Base-by-base conservation (phyloP, 2,113 vertebrate genomes). In the Coryphaenoides rupestris region DNA sequence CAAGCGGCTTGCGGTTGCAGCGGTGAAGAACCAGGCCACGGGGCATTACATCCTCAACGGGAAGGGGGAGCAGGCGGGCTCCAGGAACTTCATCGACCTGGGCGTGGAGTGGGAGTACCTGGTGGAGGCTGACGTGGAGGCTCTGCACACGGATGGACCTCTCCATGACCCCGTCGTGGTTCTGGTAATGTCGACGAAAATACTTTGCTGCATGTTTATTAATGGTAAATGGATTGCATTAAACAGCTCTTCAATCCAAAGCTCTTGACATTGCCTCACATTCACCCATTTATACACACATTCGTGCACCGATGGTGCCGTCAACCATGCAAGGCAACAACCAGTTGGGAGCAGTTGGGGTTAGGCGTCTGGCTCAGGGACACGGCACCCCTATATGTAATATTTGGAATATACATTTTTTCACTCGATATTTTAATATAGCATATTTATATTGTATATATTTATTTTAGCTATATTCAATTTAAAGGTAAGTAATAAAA, bases 21-120 rank as follows among this genome's bases (percentile, higher is more conserved):
- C 97, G 2, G 91, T 98, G 82, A 99, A 98, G 91, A 98, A 98
- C 87, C 97, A 98, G 77, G 96, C 94, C 0, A 99, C 97, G 0
- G 97, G 97, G 23, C 97, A 98, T 77, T 99, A 98, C 58, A 93
- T 99, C 55, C 91, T 99, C 63, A 99, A 98, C 0, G 93, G 95
- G 21, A 98, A 95, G 82, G 93, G 94, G 33, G 96, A 97, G 58
- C 93, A 95, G 63, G 85, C 90, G n/a, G 91, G 84, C 69, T 93
- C 95, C 12, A 88, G 90, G 3, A 94, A 88, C 55, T 99, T 99
- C 89, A 96, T 99, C 2, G 95, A 98, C 56, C 88, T 97, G 17
- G 96, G 97, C 0, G 92, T 97, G 72, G 94, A 98, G 78, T 99
- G 97, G 97, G 92, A 97, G 59, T 98, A 98, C 82, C 91, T 80